Evolutionary conservation across 2,797 vertebrate species (phyloP).

Genomic region (Danio albolineatus): DNA sequence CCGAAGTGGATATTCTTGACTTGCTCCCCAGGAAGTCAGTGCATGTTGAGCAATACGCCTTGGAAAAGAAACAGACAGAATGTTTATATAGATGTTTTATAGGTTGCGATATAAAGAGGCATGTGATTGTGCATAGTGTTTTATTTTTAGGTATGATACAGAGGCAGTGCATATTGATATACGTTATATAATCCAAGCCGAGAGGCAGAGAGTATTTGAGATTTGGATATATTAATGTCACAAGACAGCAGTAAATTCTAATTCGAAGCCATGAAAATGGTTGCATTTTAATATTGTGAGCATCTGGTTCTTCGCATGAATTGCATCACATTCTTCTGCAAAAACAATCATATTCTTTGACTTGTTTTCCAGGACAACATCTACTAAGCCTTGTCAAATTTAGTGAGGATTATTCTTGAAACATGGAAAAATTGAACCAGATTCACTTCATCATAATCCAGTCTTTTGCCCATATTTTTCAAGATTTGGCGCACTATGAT

Average conservation of each 20-base stretch:
- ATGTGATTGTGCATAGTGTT: slow-evolving; percentile 21
- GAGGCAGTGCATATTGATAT: slow-evolving; percentile 21
- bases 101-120: slow-evolving; percentile 9
- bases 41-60: not conserved
- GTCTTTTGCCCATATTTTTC: not conserved
- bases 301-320: slow-evolving; percentile 4
- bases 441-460: slow-evolving; percentile 4
- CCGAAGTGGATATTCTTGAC: slow-evolving; percentile 51
- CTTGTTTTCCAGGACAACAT: slow-evolving; percentile 17
- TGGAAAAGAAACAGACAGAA: slow-evolving; percentile 14
- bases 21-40: slow-evolving; percentile 40
- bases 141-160: slow-evolving; percentile 42
- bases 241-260: not conserved
- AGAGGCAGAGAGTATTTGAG: not conserved
- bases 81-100: slow-evolving; percentile 48
- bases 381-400: not conserved
- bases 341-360: slow-evolving; percentile 4
- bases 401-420: not conserved
- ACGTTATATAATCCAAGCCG: slow-evolving; percentile 23
- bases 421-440: not conserved
- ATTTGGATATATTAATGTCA: slow-evolving; percentile 10
- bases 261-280: not conserved
- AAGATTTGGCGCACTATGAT: not conserved
- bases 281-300: slow-evolving; percentile 9
- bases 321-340: not conserved